Base-by-base conservation (phyloP, 2,888 invertebrate genomes). In the Eubasilissa splendida region DNA sequence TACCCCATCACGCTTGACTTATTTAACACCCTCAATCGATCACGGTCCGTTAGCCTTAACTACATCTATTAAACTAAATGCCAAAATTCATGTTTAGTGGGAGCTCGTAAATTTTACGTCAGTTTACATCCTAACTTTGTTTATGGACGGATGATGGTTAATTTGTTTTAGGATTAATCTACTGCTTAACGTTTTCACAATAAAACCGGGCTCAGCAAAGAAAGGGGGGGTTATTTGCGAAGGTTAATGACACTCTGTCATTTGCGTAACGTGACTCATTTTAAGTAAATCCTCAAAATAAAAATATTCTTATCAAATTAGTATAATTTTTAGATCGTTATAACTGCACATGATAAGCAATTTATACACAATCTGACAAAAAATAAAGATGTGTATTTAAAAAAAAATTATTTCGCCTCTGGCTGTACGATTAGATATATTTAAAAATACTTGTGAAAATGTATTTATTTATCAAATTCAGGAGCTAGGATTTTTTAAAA, bases 141-240 rank as follows among this genome's bases (percentile, higher is more conserved):
- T 79, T 79, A 79, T 79, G 60, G 79, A 66, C n/a, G 79, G 66
- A 66, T 79, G 65, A 65, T 65, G 56, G 74, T 79, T 73, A 79
- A 74, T 74, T 74, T 74, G 74, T 54, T 65, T 74, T 42, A 74
- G 31, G 59, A 68, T 77, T 59, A 77, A 77, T 77, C 59, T 68
- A 11, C 50, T 70, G 77, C 68, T 77, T 77, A 71, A 71, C 54
- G 71, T 71, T 71, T 54, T 53, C 71, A 71, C 71, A 71, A 71
- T 71, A 71, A 71, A 71, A 71, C 54, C 54, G 54, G 33, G 54
- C 71, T n/a, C 5, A 33, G 71, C 12, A 71, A 71, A 71, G 54
- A 71, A 53, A 71, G 8, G 53, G 22, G 22, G 54, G 71, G 33
- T 71, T 71, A 54, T 22, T n/a, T 14, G 7, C 5, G 31, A n/a